phyloP scores from a whole-genome alignment of 2,888 invertebrate species.

The Tolmerus cingulatus region DNA sequence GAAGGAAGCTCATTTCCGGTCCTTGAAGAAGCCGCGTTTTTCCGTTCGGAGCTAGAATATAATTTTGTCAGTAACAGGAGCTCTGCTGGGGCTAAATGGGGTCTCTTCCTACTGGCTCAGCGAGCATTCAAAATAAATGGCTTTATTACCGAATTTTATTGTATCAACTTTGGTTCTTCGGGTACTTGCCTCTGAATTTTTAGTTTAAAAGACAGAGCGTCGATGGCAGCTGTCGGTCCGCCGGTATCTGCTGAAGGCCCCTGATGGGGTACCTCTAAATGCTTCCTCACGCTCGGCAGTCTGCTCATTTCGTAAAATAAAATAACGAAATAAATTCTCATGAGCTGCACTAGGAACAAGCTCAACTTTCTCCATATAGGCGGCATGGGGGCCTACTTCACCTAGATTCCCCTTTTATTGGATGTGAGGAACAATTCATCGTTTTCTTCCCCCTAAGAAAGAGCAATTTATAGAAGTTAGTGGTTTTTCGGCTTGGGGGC shows the following conservation, averaged over 20 bases:
- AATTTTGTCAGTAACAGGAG: too few species aligned
- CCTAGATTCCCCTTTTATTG: constrained; percentile 29
- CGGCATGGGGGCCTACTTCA: neutral
- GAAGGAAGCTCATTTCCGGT: too few species aligned
- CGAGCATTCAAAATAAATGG: too few species aligned
- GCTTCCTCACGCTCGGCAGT: neutral
- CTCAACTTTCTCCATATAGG: constrained; percentile 34
- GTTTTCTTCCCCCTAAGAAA: constrained; percentile 25
- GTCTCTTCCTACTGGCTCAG: too few species aligned
- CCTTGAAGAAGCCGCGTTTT: neutral
- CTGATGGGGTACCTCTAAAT: neutral
- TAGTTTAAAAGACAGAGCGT: neutral
- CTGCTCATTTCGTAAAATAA: constrained; percentile 22
- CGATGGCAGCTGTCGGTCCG: neutral
- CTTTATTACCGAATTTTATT: neutral
- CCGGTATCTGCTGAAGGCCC: neutral
- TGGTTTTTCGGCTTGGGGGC: constrained; percentile 34
- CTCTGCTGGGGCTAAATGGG: too few species aligned
- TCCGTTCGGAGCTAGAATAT: neutral
- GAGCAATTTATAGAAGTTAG: constrained; percentile 21
- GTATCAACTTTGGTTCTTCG: neutral
- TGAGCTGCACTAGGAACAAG: constrained; percentile 4
- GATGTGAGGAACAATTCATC: constrained; percentile 7
- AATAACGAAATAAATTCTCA: constrained; percentile 15
- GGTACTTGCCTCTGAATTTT: too few species aligned